A percentile compares a stretch with the other conserved stretches of the same genome.
Evolutionary conservation across 2,888 invertebrate genomes (phyloP).

Genomic region (Geotrupes spiniger): DNA sequence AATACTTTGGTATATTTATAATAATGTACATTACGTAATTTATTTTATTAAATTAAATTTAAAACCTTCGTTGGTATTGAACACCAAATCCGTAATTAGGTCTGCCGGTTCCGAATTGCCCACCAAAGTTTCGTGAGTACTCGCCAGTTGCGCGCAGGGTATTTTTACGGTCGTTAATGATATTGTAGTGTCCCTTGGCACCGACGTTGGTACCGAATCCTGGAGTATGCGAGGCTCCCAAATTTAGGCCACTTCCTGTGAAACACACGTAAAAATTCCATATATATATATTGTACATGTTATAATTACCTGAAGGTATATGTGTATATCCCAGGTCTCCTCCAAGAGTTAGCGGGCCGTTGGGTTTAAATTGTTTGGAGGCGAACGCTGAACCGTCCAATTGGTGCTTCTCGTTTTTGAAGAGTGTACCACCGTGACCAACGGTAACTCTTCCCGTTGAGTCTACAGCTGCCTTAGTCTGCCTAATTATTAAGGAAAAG

Average conservation of each 20-base stretch:
- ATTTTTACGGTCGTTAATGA: slow-evolving; percentile 15
- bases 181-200: slow-evolving; percentile 17
- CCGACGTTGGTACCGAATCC: slow-evolving; percentile 22
- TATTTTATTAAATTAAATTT: no score
- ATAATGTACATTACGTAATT: no score
- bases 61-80: slow-evolving; percentile 20
- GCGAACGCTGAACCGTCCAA: slow-evolving; percentile 25
- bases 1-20: no score
- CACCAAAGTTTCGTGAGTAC: slow-evolving; percentile 28
- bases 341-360: slow-evolving; percentile 25
- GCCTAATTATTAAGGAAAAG: no score
- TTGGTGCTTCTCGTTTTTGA: slow-evolving; percentile 24
- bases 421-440: slow-evolving; percentile 21
- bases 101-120: slow-evolving; percentile 23
- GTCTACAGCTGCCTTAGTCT: no score
- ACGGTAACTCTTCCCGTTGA: slow-evolving; percentile 9
- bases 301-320: slow-evolving; percentile 26
- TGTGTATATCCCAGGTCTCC: slow-evolving; percentile 26
- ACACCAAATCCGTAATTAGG: slow-evolving; percentile 27
- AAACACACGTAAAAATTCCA: slow-evolving; percentile 1
- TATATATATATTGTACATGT: background rate
- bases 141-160: slow-evolving; percentile 22
- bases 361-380: slow-evolving; percentile 17
- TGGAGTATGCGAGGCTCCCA: slow-evolving; percentile 17
- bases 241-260: slow-evolving; percentile 13